phyloP scores from a whole-genome alignment of 2,113 vertebrate genomes.

The cat (Felis catus) region F.catus_Fca126_mat1.0 CM031413.1:77013501-77014000 shows the following conservation, averaged over 20 bases:
- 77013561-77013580: neutral
- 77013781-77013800: no score
- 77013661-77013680: neutral
- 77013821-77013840: neutral
- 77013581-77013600: neutral
- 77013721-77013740: neutral
- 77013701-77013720: neutral
- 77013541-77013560: neutral
- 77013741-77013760: neutral
- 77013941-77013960: neutral
- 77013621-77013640: neutral
- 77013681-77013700: neutral
- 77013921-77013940: neutral
- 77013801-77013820: neutral
- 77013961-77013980: neutral
- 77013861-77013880: neutral
- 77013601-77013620: neutral
- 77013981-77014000: neutral
- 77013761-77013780: neutral
- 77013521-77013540: neutral
- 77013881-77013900: neutral
- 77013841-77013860: neutral
- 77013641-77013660: neutral
- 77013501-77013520: no score
- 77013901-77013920: neutral